These are phyloP conservation scores for Callospermophilus lateralis DNA, from an alignment of 2,113 vertebrate genomes.

Conservation along the genomic window DNA sequence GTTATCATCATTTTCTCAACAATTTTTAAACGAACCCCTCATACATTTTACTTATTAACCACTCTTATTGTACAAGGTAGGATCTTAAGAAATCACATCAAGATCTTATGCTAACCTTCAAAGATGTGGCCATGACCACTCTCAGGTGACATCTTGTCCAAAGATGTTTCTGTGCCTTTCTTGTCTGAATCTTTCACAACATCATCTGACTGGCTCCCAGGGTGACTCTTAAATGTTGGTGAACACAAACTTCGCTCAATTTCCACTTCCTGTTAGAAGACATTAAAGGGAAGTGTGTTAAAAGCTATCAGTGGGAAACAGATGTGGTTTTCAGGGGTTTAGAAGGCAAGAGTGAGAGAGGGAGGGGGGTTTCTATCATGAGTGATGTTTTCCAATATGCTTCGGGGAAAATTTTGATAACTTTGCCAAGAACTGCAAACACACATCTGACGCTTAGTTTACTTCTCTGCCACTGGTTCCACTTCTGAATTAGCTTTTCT, in stretches of 20 bases:
- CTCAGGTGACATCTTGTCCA: conserved; percentile 87
- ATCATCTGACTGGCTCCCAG: conserved; percentile 76
- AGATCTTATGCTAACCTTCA: conserved; percentile 85
- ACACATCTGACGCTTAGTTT: conserved; percentile 51
- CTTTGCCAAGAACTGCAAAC: conserved; percentile 51
- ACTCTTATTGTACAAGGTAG: not conserved
- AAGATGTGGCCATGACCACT: conserved; percentile 75
- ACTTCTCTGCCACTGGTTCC: conserved; percentile 44
- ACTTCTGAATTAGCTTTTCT: conserved; percentile 74
- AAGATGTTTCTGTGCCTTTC: conserved; percentile 85
- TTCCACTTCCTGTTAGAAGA: conserved; percentile 88
- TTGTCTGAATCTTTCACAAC: conserved; percentile 79
- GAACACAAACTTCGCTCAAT: conserved; percentile 85
- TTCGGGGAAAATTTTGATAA: conserved; percentile 68
- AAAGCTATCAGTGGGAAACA: conserved; percentile 83
- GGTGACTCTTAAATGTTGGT: conserved; percentile 79
- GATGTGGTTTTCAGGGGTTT: conserved; percentile 56
- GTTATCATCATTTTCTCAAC: conserved; percentile 25
- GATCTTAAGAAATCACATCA: conserved; percentile 63
- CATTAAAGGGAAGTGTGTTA: conserved; percentile 81
- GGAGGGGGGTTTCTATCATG: conserved; percentile 5
- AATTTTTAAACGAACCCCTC: conserved; percentile 42
- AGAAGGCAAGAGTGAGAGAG: not conserved
- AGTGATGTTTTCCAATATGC: conserved; percentile 72
- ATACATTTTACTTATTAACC: conserved; percentile 44